These are phyloP conservation scores for Acipenser oxyrinchus DNA, from an alignment of 2,797 vertebrate genomes.

Conservation along the genomic window DNA sequence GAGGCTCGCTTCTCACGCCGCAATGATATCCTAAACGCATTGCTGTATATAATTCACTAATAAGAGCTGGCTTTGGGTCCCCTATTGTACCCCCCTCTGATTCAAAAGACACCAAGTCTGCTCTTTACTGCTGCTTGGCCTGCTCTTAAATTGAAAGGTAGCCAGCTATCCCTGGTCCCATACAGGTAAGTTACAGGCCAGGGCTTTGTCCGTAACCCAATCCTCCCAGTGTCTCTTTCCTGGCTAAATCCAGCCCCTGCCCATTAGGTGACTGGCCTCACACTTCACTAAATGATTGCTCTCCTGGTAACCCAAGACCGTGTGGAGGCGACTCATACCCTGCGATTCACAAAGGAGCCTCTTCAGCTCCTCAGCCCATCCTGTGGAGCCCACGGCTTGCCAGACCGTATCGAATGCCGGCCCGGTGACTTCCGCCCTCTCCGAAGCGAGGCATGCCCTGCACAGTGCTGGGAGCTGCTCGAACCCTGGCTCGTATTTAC, in stretches of 20 bases:
- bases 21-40: too few relatives aligned
- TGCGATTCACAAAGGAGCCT: conserved; percentile 50
- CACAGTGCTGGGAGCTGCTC: conserved; percentile 21
- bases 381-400: conserved; percentile 42
- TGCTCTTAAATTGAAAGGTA: conserved; percentile 55
- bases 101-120: too few relatives aligned
- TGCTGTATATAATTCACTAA: too few relatives aligned
- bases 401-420: conserved; percentile 48
- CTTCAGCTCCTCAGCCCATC: conserved; percentile 47
- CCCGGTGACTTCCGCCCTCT: conserved; percentile 19
- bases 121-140: conserved; percentile 50
- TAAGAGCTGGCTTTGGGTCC: too few relatives aligned
- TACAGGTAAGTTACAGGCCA: conserved; percentile 33
- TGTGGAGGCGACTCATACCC: conserved; percentile 49
- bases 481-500: conserved; percentile 23
- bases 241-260: conserved; percentile 12
- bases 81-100: too few relatives aligned
- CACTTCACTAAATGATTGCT: conserved; percentile 46
- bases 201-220: conserved; percentile 40
- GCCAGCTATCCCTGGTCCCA: conserved; percentile 46
- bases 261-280: conserved; percentile 39
- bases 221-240: conserved; percentile 39
- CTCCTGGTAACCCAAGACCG: conserved; percentile 62
- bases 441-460: conserved; percentile 31
- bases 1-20: too few relatives aligned